Conservation (phyloP, 2,797 vertebrate genomes). For the Lacerta bilineata region DNA sequence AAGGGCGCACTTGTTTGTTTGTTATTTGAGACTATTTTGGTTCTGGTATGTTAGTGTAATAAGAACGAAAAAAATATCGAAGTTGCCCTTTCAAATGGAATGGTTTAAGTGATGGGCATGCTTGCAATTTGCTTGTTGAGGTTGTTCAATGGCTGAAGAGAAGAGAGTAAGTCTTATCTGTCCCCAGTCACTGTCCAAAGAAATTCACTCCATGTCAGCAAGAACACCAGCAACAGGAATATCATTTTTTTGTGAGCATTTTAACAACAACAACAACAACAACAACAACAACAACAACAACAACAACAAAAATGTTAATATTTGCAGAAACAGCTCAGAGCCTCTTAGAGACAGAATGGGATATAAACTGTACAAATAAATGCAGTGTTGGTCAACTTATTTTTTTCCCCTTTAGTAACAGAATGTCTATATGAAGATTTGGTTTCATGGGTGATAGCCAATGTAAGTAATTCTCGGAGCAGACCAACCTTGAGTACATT, state of each 20-base stretch:
- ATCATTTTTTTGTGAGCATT: too few species aligned
- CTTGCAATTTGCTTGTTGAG: neutral
- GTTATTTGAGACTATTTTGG: neutral
- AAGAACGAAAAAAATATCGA: neutral
- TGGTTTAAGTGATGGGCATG: neutral
- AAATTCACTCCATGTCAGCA: neutral
- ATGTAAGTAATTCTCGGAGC: too few species aligned
- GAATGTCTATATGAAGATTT: neutral
- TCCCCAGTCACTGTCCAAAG: neutral
- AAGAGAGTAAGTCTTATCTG: neutral
- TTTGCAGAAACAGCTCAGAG: neutral
- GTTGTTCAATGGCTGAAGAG: neutral
- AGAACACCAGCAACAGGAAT: too few species aligned
- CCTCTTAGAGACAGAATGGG: neutral
- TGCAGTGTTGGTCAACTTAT: neutral
- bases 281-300: too few species aligned
- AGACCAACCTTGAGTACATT: too few species aligned
- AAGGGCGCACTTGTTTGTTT: neutral
- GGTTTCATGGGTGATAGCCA: neutral
- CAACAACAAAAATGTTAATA: neutral
- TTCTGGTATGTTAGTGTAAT: neutral
- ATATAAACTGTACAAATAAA: neutral
- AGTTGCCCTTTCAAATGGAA: neutral
- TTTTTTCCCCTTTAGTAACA: neutral
- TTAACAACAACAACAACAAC: neutral